These are phyloP conservation scores for Drepana arcuata DNA, from an alignment of 1,140 invertebrate genomes.

Conservation along the genomic window DNA sequence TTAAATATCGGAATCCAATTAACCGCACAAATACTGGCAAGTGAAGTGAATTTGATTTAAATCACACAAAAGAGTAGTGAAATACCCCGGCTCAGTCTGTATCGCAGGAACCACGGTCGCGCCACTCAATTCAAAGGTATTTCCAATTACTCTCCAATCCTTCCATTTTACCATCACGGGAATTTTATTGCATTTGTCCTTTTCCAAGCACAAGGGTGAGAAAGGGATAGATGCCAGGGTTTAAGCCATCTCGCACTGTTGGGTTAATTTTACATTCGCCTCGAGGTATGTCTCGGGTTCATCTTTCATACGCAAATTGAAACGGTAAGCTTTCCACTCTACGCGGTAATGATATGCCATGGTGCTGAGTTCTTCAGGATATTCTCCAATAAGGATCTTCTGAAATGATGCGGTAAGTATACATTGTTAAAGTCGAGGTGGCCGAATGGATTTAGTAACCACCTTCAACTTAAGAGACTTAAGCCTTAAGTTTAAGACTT, in stretches of 20 bases:
- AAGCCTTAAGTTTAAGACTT: no score
- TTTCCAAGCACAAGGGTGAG: constrained; percentile 7
- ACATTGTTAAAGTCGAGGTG: no score
- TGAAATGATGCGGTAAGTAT: no score
- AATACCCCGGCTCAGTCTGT: constrained; percentile 16
- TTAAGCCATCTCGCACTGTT: constrained; percentile 21
- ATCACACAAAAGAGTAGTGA: constrained; percentile 24
- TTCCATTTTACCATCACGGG: constrained; percentile 28
- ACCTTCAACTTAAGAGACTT: no score
- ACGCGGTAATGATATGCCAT: no score
- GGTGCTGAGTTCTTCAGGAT: no score
- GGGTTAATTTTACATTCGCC: constrained; percentile 38
- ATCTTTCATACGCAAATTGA: constrained; percentile 31
- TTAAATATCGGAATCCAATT: constrained; percentile 25
- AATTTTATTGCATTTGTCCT: constrained; percentile 31
- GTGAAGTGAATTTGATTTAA: constrained; percentile 34
- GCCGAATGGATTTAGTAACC: no score
- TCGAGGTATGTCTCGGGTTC: constrained; percentile 19
- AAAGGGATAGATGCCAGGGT: constrained; percentile 15
- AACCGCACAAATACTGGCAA: constrained; percentile 14
- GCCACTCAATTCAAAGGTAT: constrained; percentile 35
- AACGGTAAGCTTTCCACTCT: constrained; percentile 20
- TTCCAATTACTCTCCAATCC: constrained; percentile 43
- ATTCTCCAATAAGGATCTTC: no score
- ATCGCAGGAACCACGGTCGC: constrained; percentile 18